Evolutionary conservation across 2,113 vertebrate species (phyloP), one percentile per base, ranked within the genome.

Genomic region (Ochotona princeps): DNA sequence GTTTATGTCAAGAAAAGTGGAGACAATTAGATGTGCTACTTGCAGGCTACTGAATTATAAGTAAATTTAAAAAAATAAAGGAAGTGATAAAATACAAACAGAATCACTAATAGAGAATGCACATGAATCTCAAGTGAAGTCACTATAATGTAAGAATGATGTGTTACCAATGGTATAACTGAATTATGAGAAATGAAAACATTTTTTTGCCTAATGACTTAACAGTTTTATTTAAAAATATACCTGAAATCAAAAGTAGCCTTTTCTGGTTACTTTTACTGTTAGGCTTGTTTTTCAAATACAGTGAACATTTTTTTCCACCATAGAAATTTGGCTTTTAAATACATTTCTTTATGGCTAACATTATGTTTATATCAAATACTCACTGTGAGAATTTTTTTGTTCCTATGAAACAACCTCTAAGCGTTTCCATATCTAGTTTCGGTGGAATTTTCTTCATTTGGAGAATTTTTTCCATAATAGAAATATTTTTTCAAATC

Each of bases 11-110:
- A 75, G 63, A 83, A 91, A 93, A 88, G 65, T 7, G 15, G 60
- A 35, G n/a, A 73, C 32, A 94, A 84, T 17, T 57, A 83, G 67
- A 93, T 67, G 67, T 93, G 38, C 74, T 26, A 76, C 51, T 5
- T 38, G 57, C 76, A 92, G 20, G 38, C 51, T 87, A 91, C 21
- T 92, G 13, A 78, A 65, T 85, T 38, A 94, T 7, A 90, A 79
- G 63, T 21, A 93, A 94, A 90, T 85, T 83, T 15, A 94, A 83
- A 91, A 91, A 90, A 35, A 80, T 83, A 73, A 0, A 96, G 65
- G 93, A 13, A 74, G 44, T 67, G 75, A 61, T 60, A 91, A 83
- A 91, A 83, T 60, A 82, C 44, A 76, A 87, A 87, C 88, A 47
- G 15, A 93, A 75, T 93, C 30, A 79, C 3, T 85, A 85, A 73